These are phyloP conservation scores for Drosophila auraria DNA, from an alignment of 1,140 invertebrate genomes.

Conservation along the genomic window DNA sequence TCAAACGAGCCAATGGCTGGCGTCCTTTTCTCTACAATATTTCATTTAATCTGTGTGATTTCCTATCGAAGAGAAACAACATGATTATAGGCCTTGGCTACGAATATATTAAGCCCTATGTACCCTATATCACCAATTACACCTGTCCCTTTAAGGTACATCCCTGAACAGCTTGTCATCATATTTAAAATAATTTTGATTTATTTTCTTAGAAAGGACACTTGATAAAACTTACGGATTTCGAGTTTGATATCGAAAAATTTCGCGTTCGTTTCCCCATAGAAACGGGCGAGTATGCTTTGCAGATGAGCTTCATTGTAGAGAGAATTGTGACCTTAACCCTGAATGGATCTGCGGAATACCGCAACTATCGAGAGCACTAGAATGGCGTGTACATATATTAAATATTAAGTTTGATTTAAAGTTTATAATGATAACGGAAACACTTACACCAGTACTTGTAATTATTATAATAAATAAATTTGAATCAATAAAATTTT, in stretches of 20 bases:
- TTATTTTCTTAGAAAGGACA: constrained; percentile 23
- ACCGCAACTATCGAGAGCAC: constrained; percentile 21
- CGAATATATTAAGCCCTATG: constrained; percentile 19
- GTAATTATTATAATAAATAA: too few species aligned
- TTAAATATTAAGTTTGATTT: too few species aligned
- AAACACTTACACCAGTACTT: too few species aligned
- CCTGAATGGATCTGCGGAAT: constrained; percentile 24
- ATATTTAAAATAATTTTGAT: background rate
- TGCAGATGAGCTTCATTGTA: constrained; percentile 21
- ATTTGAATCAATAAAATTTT: too few species aligned
- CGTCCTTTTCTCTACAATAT: constrained; percentile 38
- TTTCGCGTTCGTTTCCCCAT: constrained; percentile 31
- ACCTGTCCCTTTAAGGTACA: constrained; percentile 32
- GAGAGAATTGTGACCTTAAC: constrained; percentile 11
- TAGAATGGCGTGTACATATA: too few species aligned
- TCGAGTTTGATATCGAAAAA: constrained; percentile 24
- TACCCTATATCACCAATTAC: constrained; percentile 12
- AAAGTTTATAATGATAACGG: background rate
- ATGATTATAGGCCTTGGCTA: constrained; percentile 21
- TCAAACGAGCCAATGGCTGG: constrained; percentile 37
- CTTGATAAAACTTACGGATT: constrained; percentile 24
- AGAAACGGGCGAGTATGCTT: constrained; percentile 26
- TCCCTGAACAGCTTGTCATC: rapidly evolving
- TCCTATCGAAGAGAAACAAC: constrained; percentile 22
- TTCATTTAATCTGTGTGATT: constrained; percentile 29